Evolutionary conservation across 2,113 vertebrate species (phyloP).

Genomic region (Calidris pugnax): DNA sequence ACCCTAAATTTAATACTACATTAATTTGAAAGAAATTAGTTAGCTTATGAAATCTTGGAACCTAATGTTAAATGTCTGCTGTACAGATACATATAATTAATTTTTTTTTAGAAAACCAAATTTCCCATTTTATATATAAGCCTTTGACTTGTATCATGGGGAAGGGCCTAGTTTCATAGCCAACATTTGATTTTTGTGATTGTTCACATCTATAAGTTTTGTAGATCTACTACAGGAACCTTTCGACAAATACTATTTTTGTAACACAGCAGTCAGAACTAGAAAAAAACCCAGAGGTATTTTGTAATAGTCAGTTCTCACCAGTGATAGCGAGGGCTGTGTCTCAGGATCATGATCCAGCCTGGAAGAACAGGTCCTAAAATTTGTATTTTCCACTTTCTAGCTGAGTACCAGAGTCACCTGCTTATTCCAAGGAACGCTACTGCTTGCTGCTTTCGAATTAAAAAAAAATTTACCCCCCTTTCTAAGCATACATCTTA

Average conservation of each 20-base stretch:
- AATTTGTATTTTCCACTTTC: not conserved
- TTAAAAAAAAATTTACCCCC: not conserved
- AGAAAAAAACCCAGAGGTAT: not conserved
- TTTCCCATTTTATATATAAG: not conserved
- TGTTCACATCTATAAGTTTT: not conserved
- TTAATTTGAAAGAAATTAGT: not conserved
- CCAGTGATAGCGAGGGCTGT: not conserved
- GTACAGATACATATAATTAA: too few species aligned
- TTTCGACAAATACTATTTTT: not conserved
- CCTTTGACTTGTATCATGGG: not conserved
- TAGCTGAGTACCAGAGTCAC: not conserved
- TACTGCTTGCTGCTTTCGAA: fast-evolving
- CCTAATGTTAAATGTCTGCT: not conserved
- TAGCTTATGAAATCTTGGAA: not conserved
- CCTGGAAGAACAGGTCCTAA: not conserved
- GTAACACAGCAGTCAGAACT: not conserved
- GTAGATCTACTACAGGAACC: not conserved
- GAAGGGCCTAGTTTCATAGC: not conserved
- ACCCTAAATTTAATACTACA: not conserved
- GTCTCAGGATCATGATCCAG: not conserved
- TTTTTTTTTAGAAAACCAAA: not conserved
- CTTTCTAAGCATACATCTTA: not conserved
- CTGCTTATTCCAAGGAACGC: not conserved
- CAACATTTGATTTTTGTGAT: not conserved
- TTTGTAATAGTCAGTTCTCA: not conserved